phyloP scores from a whole-genome alignment of 2,888 invertebrate species.

The Enoplolaimus lenunculus region DNA sequence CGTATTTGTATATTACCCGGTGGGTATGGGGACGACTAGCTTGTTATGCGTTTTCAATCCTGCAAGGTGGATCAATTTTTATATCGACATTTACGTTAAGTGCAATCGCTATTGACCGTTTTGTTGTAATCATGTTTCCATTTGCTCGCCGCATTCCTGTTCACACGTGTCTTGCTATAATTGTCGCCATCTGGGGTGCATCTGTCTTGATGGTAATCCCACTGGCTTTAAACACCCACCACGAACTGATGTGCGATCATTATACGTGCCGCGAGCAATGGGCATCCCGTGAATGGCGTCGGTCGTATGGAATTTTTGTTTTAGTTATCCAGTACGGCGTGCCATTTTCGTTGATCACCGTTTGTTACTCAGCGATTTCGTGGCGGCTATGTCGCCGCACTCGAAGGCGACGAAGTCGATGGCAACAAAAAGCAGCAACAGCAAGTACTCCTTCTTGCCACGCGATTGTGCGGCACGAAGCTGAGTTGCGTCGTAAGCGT shows the following conservation, averaged over 20 bases:
- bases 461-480: slow-evolving; percentile 54
- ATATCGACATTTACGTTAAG: slow-evolving; percentile 90
- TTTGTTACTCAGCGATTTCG: slow-evolving; percentile 84
- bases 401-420: too few species aligned
- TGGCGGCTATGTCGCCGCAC: too few species aligned
- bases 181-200: slow-evolving; percentile 75
- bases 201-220: slow-evolving; percentile 74
- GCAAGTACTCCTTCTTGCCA: too few species aligned
- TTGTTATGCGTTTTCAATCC: slow-evolving; percentile 81
- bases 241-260: slow-evolving; percentile 44
- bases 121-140: slow-evolving; percentile 89
- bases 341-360: slow-evolving; percentile 80
- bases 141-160: slow-evolving; percentile 80
- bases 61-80: slow-evolving; percentile 78
- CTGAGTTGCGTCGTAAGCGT: slow-evolving; percentile 70
- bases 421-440: not conserved
- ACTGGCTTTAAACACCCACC: slow-evolving; percentile 63
- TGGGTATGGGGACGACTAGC: slow-evolving; percentile 83
- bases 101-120: slow-evolving; percentile 90
- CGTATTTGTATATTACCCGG: slow-evolving; percentile 71
- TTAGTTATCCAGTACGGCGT: slow-evolving; percentile 79
- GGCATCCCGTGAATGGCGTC: slow-evolving; percentile 65
- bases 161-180: slow-evolving; percentile 66
- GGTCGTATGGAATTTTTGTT: slow-evolving; percentile 67
- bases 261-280: slow-evolving; percentile 54